Conservation (phyloP, 2,888 invertebrate genomes). For the Serrognathus titanus region DNA sequence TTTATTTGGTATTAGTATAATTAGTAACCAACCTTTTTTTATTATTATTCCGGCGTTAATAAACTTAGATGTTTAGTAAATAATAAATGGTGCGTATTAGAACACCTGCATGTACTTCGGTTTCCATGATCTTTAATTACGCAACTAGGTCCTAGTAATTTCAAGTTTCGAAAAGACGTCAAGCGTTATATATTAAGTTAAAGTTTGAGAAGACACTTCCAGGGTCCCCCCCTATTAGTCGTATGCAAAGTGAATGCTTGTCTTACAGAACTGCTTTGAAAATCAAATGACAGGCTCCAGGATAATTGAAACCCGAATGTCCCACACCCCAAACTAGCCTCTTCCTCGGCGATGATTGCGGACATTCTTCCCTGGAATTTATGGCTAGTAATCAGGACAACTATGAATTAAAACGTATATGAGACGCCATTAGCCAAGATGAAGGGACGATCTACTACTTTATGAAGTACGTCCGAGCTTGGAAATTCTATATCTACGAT, state of each 20-base stretch:
- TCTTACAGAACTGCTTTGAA: constrained; percentile 33
- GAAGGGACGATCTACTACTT: constrained; percentile 19
- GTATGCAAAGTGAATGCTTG: constrained; percentile 31
- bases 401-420: constrained; percentile 34
- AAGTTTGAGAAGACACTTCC: constrained; percentile 11
- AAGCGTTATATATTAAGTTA: no score
- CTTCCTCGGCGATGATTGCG: constrained; percentile 19
- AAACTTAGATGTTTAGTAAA: no score
- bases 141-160: no score
- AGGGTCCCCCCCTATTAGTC: constrained; percentile 22
- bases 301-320: constrained; percentile 37
- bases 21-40: no score
- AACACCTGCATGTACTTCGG: no score
- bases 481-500: constrained; percentile 22
- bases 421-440: constrained; percentile 20
- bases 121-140: no score
- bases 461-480: constrained; percentile 17
- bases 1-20: no score
- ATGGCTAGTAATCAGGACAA: constrained; percentile 33
- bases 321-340: constrained; percentile 20
- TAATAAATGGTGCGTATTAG: no score
- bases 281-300: constrained; percentile 39
- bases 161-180: no score
- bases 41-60: no score
- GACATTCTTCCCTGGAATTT: constrained; percentile 31